Evolutionary conservation across 2,888 invertebrate species (phyloP).

Genomic region (Meiosimyza decipiens): DNA sequence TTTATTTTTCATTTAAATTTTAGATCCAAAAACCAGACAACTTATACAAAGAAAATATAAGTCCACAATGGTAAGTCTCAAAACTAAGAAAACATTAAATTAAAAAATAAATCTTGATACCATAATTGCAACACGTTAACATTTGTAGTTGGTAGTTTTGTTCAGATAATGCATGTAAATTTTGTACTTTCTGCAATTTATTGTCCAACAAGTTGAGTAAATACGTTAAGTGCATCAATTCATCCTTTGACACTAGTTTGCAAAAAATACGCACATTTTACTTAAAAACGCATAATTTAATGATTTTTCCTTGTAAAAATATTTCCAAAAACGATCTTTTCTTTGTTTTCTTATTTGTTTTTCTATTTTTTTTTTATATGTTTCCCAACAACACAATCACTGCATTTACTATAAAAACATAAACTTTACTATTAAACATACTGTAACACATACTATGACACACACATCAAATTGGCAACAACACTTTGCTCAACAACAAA

Average conservation of each 20-base stretch:
- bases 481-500: conserved; percentile 33
- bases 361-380: conserved; percentile 37
- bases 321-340: conserved; percentile 34
- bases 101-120: background rate
- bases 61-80: conserved; percentile 92
- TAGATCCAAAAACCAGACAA: conserved; percentile 98
- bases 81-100: background rate
- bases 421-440: conserved; percentile 1
- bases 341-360: conserved; percentile 31
- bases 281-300: conserved; percentile 26
- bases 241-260: too few species aligned
- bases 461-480: conserved; percentile 10
- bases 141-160: conserved; percentile 44
- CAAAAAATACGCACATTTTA: conserved; percentile 28
- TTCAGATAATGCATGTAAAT: conserved; percentile 28
- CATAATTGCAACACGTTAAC: conserved; percentile 30
- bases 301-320: conserved; percentile 41
- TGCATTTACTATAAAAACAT: conserved; percentile 22
- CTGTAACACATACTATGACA: background rate
- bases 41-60: conserved; percentile 97
- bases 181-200: conserved; percentile 44
- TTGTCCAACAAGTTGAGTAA: too few species aligned
- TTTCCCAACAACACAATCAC: conserved; percentile 41
- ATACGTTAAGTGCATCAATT: too few species aligned
- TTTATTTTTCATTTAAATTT: conserved; percentile 60